These are phyloP conservation scores for Drosophila limbata DNA, from an alignment of 2,888 invertebrate genomes.

Conservation along the genomic window DNA sequence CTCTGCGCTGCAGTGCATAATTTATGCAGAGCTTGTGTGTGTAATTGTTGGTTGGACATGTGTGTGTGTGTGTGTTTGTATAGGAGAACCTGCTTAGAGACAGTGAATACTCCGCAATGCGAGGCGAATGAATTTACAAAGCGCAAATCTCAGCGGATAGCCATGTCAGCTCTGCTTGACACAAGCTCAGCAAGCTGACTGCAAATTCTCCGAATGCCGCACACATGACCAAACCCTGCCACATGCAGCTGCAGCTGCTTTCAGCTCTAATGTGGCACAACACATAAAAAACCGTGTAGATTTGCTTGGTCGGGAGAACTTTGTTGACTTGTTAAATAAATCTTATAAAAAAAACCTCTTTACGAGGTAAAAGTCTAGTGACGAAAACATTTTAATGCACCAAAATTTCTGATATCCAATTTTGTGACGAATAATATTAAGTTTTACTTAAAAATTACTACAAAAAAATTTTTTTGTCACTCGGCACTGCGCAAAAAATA, in stretches of 20 bases:
- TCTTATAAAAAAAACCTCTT: too few species aligned
- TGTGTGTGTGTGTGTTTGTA: constrained; percentile 24
- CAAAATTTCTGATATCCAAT: too few species aligned
- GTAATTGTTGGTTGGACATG: constrained; percentile 51
- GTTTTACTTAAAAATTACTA: too few species aligned
- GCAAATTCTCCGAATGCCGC: constrained; percentile 41
- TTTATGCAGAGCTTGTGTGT: constrained; percentile 66
- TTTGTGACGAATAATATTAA: too few species aligned
- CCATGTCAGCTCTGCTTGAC: constrained; percentile 64
- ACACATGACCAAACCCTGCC: constrained; percentile 21
- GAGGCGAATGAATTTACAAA: constrained; percentile 62
- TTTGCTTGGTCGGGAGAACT: constrained; percentile 39
- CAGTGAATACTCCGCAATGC: constrained; percentile 27
- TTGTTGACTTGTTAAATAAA: constrained; percentile 39
- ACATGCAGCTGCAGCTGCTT: constrained; percentile 22
- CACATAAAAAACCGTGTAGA: constrained; percentile 29
- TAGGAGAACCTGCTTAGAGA: constrained; percentile 44
- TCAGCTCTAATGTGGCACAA: constrained; percentile 35
- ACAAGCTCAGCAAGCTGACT: constrained; percentile 34
- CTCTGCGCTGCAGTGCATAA: constrained; percentile 77
- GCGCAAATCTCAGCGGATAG: constrained; percentile 65
- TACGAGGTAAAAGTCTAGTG: too few species aligned
- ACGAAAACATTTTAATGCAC: too few species aligned
- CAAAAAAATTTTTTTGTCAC: too few species aligned
- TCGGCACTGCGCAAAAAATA: too few species aligned